phyloP scores from a whole-genome alignment of 2,888 invertebrate genomes.

The Noctua comes region DNA sequence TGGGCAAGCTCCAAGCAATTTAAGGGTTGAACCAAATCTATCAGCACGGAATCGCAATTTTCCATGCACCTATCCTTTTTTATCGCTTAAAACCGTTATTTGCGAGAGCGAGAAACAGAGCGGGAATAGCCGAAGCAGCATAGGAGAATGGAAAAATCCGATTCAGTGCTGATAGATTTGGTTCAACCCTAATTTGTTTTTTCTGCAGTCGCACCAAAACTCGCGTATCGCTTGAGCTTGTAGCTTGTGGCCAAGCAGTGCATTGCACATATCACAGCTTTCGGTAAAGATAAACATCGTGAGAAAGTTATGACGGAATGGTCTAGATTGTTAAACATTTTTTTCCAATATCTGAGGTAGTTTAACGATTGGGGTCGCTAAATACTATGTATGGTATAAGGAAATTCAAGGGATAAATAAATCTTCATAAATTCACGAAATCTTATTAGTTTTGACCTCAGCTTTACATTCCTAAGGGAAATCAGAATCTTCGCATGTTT shows the following conservation, averaged over 20 bases:
- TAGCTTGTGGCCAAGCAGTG: neutral
- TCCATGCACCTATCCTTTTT: neutral
- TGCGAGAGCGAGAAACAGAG: too few relatives aligned
- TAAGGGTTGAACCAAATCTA: too few relatives aligned
- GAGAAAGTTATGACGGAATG: neutral
- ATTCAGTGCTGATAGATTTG: too few relatives aligned
- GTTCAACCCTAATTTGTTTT: neutral
- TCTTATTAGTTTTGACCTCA: conserved; percentile 24
- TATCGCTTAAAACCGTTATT: too few relatives aligned
- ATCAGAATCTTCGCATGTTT: conserved; percentile 34
- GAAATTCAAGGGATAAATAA: neutral
- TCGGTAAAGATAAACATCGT: neutral
- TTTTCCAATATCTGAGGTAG: neutral
- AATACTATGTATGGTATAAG: too few relatives aligned
- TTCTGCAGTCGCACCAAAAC: neutral
- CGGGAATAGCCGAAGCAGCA: neutral
- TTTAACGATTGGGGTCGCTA: neutral
- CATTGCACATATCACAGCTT: neutral
- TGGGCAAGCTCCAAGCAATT: too few relatives aligned
- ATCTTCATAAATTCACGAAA: conserved; percentile 10
- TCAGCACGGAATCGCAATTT: neutral
- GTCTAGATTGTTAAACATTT: neutral
- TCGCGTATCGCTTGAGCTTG: neutral
- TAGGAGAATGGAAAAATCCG: too few relatives aligned
- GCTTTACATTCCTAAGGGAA: conserved; percentile 20